Evolutionary conservation across 2,888 invertebrate genomes (phyloP).

Genomic region (Prosapia bicincta): DNA sequence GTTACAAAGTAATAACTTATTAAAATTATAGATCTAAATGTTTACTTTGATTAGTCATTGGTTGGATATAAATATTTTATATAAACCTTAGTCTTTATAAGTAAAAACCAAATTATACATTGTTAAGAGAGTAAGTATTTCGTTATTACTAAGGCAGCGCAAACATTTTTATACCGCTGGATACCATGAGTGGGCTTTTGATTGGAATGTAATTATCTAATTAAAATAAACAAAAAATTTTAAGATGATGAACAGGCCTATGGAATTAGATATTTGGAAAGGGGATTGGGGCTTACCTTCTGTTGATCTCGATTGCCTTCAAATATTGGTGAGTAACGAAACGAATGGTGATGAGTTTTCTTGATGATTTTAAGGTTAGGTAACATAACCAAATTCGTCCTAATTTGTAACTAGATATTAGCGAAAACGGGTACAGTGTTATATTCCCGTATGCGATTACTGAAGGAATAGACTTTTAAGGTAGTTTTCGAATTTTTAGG

Average conservation of each 20-base stretch:
- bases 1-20: too few species aligned
- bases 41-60: too few species aligned
- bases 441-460: too few species aligned
- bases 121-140: too few species aligned
- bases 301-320: constrained; percentile 76
- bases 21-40: too few species aligned
- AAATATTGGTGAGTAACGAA: constrained; percentile 65
- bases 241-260: constrained; percentile 29
- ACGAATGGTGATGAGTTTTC: constrained; percentile 30
- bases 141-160: not conserved
- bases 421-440: too few species aligned
- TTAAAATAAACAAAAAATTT: not conserved
- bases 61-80: too few species aligned
- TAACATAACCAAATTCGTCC: not conserved
- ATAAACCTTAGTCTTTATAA: too few species aligned
- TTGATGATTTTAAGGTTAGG: constrained; percentile 2
- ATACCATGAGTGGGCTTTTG: not conserved
- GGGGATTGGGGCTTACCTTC: constrained; percentile 87
- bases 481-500: too few species aligned
- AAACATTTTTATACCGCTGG: not conserved
- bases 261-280: constrained; percentile 70
- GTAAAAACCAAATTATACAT: too few species aligned
- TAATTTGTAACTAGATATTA: too few species aligned
- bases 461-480: too few species aligned
- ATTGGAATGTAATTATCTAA: not conserved